Evolutionary conservation across 2,797 vertebrate species (phyloP).

Genomic region (Salarias fasciatus): DNA sequence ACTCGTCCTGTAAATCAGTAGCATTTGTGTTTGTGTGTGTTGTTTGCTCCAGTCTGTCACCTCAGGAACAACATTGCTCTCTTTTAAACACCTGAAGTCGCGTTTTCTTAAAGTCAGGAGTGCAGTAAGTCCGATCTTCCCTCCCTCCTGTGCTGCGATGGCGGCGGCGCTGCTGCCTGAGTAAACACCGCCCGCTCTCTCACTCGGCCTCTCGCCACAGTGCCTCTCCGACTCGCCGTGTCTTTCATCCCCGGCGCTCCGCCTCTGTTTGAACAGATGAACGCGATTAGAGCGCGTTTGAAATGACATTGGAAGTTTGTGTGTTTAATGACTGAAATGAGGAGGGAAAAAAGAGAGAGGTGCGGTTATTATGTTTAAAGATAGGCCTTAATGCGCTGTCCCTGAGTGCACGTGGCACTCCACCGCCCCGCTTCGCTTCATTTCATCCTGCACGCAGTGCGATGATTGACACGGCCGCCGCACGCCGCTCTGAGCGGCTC

Average conservation of each 20-base stretch:
- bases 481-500: slow-evolving; percentile 3
- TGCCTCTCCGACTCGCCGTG: slow-evolving; percentile 55
- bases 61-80: too few species aligned
- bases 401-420: slow-evolving; percentile 35
- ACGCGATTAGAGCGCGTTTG: slow-evolving; percentile 81
- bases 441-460: slow-evolving; percentile 46
- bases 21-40: too few species aligned
- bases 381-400: slow-evolving; percentile 56
- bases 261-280: slow-evolving; percentile 83
- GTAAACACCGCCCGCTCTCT: slow-evolving; percentile 79
- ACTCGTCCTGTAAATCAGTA: too few species aligned
- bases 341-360: slow-evolving; percentile 34
- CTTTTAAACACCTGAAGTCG: too few species aligned
- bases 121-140: too few species aligned
- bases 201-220: slow-evolving; percentile 74
- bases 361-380: slow-evolving; percentile 74
- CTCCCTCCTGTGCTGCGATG: slow-evolving; percentile 20
- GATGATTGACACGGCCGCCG: slow-evolving; percentile 41
- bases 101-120: too few species aligned
- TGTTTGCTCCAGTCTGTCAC: too few species aligned
- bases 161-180: slow-evolving; percentile 60
- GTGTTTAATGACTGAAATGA: slow-evolving; percentile 80
- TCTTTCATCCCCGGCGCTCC: slow-evolving; percentile 66
- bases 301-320: slow-evolving; percentile 82
- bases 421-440: slow-evolving; percentile 31